Conservation (phyloP, 2,888 invertebrate genomes). For the Apantesis nais region DNA sequence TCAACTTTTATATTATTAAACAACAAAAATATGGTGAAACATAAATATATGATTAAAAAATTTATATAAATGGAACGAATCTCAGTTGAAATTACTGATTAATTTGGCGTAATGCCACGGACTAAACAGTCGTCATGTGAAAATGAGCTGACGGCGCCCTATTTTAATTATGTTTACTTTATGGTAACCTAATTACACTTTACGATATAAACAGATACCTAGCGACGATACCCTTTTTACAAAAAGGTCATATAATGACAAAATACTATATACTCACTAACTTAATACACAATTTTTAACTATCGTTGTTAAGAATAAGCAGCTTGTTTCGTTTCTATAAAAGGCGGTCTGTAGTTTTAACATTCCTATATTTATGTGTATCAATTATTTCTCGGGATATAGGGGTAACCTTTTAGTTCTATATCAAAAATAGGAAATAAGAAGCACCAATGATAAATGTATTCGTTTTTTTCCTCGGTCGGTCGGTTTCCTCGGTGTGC, state of each 20-base stretch:
- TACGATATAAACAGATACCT: conserved; percentile 35
- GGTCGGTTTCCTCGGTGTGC: not conserved
- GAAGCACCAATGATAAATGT: not conserved
- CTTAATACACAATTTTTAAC: not conserved
- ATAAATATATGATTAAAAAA: not conserved
- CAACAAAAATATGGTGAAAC: no score
- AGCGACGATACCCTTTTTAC: conserved; percentile 20
- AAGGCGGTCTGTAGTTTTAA: not conserved
- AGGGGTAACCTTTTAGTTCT: no score
- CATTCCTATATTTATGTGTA: not conserved
- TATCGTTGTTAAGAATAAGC: not conserved
- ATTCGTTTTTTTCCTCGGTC: no score
- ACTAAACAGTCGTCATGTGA: conserved; percentile 61
- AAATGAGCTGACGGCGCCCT: conserved; percentile 47
- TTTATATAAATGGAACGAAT: conserved; percentile 24
- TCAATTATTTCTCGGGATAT: not conserved
- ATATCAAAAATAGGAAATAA: not conserved
- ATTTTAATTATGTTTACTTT: conserved; percentile 69
- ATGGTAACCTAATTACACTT: conserved; percentile 66
- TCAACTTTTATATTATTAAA: not conserved
- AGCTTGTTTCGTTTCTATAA: not conserved
- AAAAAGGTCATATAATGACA: conserved; percentile 1
- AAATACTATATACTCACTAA: not conserved
- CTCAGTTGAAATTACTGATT: conserved; percentile 31
- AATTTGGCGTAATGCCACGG: conserved; percentile 56